Evolutionary conservation across 2,797 vertebrate genomes (phyloP).

Genomic region (Pempheris klunzingeri): DNA sequence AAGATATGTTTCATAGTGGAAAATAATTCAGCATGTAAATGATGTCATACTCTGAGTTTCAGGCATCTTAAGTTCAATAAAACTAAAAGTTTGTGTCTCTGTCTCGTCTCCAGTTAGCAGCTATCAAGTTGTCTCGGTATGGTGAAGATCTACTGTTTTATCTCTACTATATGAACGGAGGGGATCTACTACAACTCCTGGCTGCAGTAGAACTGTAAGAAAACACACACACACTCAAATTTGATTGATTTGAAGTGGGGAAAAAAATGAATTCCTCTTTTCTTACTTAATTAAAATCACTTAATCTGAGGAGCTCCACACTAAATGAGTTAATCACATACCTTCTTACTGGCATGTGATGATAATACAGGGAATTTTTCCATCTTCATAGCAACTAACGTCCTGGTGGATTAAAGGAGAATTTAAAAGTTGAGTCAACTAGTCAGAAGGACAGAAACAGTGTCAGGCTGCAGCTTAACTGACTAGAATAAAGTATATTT

Average conservation of each 20-base stretch:
- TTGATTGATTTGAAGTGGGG: no score
- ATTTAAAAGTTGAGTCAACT: no score
- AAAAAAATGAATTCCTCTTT: no score
- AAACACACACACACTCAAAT: conserved; percentile 30
- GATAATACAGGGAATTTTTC: background rate
- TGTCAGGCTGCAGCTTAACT: no score
- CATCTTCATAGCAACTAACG: no score
- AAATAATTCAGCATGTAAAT: background rate
- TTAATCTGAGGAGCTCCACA: background rate
- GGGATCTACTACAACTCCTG: conserved; percentile 98
- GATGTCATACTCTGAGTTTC: background rate
- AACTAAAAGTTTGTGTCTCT: background rate
- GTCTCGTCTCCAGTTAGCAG: conserved; percentile 88
- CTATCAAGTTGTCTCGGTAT: conserved; percentile 98
- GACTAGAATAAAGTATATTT: no score
- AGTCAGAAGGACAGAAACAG: no score
- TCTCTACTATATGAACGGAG: conserved; percentile 99
- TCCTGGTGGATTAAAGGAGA: no score
- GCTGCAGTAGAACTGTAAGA: conserved; percentile 97
- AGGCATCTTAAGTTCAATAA: background rate
- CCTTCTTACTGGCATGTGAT: background rate
- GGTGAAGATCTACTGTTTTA: conserved; percentile 99
- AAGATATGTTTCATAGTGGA: background rate
- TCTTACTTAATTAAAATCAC: background rate
- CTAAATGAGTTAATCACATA: no score